Conservation (phyloP, 2,888 invertebrate species). For the Coenonympha arcania region DNA sequence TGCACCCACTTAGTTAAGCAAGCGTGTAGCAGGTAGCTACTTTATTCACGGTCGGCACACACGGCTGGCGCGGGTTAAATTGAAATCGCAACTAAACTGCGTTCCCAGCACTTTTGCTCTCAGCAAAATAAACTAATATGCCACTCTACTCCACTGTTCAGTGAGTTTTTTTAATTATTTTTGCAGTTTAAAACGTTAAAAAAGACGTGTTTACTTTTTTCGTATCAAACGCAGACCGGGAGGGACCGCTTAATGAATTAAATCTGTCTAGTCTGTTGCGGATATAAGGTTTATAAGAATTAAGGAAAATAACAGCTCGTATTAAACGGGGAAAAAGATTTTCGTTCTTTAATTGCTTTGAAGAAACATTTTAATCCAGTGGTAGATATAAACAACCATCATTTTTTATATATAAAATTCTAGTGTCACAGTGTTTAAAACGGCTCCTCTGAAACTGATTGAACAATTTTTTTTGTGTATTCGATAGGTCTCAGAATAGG, state of each 20-base stretch:
- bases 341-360: too few species aligned
- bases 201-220: constrained; percentile 6
- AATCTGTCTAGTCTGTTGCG: not conserved
- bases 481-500: too few species aligned
- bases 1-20: constrained; percentile 5
- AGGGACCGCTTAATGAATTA: not conserved
- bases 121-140: constrained; percentile 5
- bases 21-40: constrained; percentile 1
- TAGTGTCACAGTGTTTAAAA: too few species aligned
- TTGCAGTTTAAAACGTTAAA: not conserved
- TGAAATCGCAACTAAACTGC: constrained; percentile 21
- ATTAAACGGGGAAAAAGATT: too few species aligned
- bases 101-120: constrained; percentile 10
- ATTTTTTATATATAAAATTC: too few species aligned
- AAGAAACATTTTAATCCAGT: too few species aligned
- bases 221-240: not conserved
- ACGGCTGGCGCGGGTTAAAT: constrained; percentile 20
- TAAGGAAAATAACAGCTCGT: too few species aligned
- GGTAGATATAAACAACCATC: too few species aligned
- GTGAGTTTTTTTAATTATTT: constrained; percentile 3
- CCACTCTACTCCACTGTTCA: not conserved
- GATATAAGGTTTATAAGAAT: too few species aligned
- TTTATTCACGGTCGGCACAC: constrained; percentile 16
- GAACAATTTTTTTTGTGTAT: too few species aligned
- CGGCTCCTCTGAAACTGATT: too few species aligned